Base-by-base conservation (phyloP, 2,888 invertebrate species). In the Acheta domesticus region DNA sequence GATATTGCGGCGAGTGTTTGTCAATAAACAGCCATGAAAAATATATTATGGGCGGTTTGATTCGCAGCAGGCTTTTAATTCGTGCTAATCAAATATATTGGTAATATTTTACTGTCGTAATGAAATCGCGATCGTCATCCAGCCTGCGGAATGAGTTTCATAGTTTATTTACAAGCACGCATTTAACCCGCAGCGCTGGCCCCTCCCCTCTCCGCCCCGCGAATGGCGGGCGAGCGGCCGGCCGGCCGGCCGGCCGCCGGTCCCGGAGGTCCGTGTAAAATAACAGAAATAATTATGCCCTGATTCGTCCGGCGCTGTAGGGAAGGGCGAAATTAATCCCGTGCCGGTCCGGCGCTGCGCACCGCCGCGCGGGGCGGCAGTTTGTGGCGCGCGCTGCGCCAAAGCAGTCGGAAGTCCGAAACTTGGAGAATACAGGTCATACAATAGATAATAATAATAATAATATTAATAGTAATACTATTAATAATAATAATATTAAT, bases 51-150 rank as follows among this genome's bases (percentile, higher is more conserved):
- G 62, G 16, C 62, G 62, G 62, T 62, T 62, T 62, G 62, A 62
- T 62, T 62, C n/a, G 62, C 62, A 62, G 62, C 62, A n/a, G 62
- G 62, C 62, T 62, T 62, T 62, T 62, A 62, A 62, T 62, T 62
- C n/a, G 62, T 11, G 62, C 62, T 62, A 62, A 62, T 62, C 62
- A 62, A 62, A 62, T 62, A 62, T 62, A 62, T 62, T 62, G 62
- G 62, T 62, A 62, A 62, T 62, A 62, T 62, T 62, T 62, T 62
- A n/a, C 62, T 19, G 62, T 62, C 62, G 62, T 62, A 62, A 19
- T 62, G 62, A 62, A 62, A 62, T 19, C 62, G 62, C 62, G 14
- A n/a, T 62, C 62, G 62, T n/a, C 62, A 62, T 62, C n/a, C 62
- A 62, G n/a, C 5, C n/a, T 14, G 62, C 62, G 62, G 62, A 62